Percentiles rank a stretch among this genome's conserved stretches.
Evolutionary conservation across 2,113 vertebrate species (phyloP).

Genomic region (Synodontis membranacea): DNA sequence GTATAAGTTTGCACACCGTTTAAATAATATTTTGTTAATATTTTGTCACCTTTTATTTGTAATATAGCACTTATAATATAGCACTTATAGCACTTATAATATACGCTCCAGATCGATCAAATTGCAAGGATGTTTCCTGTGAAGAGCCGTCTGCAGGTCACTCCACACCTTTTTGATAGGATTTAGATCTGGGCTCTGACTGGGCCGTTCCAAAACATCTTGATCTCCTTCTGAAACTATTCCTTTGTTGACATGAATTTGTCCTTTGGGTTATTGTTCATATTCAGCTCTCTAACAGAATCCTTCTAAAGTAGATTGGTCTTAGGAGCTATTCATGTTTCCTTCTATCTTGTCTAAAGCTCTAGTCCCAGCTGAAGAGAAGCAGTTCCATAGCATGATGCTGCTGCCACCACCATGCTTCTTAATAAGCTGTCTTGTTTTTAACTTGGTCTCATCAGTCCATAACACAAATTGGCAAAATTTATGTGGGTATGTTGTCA

Average conservation of each 20-base stretch:
- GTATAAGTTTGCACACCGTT: neutral
- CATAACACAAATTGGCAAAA: neutral
- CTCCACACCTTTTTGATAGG: neutral
- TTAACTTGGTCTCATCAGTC: neutral
- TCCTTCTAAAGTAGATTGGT: neutral
- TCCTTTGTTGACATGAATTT: neutral
- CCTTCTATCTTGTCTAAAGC: neutral
- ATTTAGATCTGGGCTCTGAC: neutral
- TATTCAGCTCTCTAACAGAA: neutral
- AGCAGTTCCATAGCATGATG: neutral
- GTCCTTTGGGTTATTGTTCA: neutral
- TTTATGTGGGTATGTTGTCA: neutral
- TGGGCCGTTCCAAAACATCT: neutral
- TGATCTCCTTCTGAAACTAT: neutral
- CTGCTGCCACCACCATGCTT: neutral
- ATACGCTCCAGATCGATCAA: neutral
- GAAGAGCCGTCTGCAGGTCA: neutral
- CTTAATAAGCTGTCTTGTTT: neutral
- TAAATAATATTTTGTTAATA: neutral
- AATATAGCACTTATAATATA: too few species aligned
- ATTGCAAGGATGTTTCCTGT: neutral
- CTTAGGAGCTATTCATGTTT: neutral
- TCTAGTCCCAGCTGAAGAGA: neutral
- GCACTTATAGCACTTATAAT: too few species aligned
- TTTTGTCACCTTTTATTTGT: too few species aligned